phyloP scores from a whole-genome alignment of 2,113 vertebrate genomes.

The Theropithecus gelada region DNA sequence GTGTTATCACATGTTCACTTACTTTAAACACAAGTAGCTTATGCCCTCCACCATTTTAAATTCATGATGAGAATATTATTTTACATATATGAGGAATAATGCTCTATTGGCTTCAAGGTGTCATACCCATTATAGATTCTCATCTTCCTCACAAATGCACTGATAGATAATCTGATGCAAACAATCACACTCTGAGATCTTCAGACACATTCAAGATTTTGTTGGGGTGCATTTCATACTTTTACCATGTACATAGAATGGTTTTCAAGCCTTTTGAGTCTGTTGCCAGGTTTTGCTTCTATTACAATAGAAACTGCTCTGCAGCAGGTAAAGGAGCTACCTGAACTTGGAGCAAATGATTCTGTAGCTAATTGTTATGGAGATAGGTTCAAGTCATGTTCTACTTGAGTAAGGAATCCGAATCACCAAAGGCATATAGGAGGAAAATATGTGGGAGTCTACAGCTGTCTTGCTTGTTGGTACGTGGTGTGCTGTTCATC shows the following conservation, averaged over 20 bases:
- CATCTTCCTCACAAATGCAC: not conserved
- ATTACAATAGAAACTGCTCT: conserved; percentile 14
- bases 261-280: not conserved
- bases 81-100: not conserved
- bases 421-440: too few relatives aligned
- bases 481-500: not conserved
- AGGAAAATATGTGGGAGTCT: not conserved
- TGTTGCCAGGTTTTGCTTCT: not conserved
- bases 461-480: not conserved
- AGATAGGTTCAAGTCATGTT: not conserved
- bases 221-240: not conserved
- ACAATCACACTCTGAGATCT: not conserved
- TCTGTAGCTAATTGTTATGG: not conserved
- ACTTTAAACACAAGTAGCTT: not conserved
- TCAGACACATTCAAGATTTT: not conserved
- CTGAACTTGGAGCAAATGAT: not conserved
- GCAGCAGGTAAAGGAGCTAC: not conserved
- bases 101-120: not conserved
- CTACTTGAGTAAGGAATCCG: not conserved
- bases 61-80: not conserved
- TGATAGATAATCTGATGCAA: not conserved
- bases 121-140: not conserved
- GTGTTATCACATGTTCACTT: not conserved
- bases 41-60: not conserved
- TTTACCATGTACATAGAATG: not conserved